Evolutionary conservation across 1,140 invertebrate genomes (phyloP).

Genomic region (Macrostomum lignano): DNA sequence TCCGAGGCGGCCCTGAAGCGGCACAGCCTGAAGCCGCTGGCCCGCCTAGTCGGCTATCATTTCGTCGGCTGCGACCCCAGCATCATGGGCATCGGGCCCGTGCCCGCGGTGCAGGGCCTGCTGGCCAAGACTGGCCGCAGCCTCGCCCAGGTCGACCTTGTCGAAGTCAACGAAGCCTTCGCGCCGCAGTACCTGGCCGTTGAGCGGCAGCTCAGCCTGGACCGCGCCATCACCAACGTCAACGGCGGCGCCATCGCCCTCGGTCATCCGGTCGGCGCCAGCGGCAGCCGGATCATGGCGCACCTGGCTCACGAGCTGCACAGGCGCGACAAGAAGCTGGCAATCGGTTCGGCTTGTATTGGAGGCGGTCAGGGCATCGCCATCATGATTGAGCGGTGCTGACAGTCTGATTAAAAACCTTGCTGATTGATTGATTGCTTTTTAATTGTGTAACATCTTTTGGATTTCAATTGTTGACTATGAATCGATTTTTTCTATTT

Average conservation of each 20-base stretch:
- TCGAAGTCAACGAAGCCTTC: slow-evolving; percentile 93
- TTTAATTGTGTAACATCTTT: too few relatives aligned
- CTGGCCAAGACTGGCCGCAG: slow-evolving; percentile 39
- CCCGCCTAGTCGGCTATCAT: slow-evolving; percentile 20
- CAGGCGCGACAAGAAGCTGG: slow-evolving; percentile 55
- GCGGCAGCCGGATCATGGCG: slow-evolving; percentile 62
- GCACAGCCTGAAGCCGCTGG: slow-evolving; percentile 23
- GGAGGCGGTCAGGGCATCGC: slow-evolving; percentile 94
- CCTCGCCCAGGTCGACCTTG: slow-evolving; percentile 56
- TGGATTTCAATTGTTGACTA: too few relatives aligned
- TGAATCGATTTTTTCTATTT: too few relatives aligned
- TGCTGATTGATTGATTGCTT: too few relatives aligned
- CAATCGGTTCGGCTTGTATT: slow-evolving; percentile 79
- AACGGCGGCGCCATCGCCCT: slow-evolving; percentile 84
- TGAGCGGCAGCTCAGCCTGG: slow-evolving; percentile 37
- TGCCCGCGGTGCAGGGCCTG: slow-evolving; percentile 35
- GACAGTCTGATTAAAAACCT: too few relatives aligned
- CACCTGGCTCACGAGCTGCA: slow-evolving; percentile 71
- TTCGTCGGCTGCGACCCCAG: slow-evolving; percentile 25
- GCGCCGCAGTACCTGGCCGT: slow-evolving; percentile 49
- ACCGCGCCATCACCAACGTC: slow-evolving; percentile 65
- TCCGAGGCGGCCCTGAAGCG: slow-evolving; percentile 31
- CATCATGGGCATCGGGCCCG: slow-evolving; percentile 28
- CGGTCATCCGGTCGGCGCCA: slow-evolving; percentile 80
- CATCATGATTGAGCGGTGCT: slow-evolving; percentile 49